Base-by-base conservation (phyloP, 2,888 invertebrate genomes). In the Schizaphis graminum region DNA sequence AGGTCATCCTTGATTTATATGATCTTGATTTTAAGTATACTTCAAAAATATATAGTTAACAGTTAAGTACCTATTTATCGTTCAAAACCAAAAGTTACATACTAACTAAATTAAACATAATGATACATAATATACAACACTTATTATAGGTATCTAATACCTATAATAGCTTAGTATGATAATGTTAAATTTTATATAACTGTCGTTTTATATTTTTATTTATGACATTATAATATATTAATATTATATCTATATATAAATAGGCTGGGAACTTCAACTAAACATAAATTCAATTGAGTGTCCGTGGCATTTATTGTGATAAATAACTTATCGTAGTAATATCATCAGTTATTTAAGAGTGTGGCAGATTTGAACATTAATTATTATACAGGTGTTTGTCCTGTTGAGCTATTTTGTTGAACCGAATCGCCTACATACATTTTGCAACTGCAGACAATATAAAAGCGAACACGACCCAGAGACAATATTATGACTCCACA, bases 401-500 rank as follows among this genome's bases (percentile, higher is more conserved):
- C 91, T 61, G 94, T 91, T 91, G 91, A 91, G 91, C 86, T 94
- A 94, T 94, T 94, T 91, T 61, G 84, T 86, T 61, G 26, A 61
- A 35, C 90, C 47, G 86, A 93, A 90, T 93, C 86, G 90, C 35
- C 44, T 61, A 41, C 13, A 67, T 90, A 90, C 44, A 44, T 89
- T 93, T 93, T 91, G 94, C 94, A 53, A 94, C 89, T 85, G 28
- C 47, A 47, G 53, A 94, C 94, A 94, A 94, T 94, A 94, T 94
- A 94, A 91, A 89, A 86, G 24, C 26, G 91, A 93, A 93, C 57
- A 56, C 56, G 47, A 89, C 44, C 56, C 89, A 56, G 90, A 90
- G 90, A 94, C 90, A 94, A 94, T 94, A 94, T 94, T 94, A 94
- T 94, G 94, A 94, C 94, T 94, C 21, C 35, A 24, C 35, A 53